A percentile compares a stretch with the other conserved stretches of the same genome.
Evolutionary conservation across 2,888 invertebrate genomes (phyloP).

Genomic region (Lasiommata megera): DNA sequence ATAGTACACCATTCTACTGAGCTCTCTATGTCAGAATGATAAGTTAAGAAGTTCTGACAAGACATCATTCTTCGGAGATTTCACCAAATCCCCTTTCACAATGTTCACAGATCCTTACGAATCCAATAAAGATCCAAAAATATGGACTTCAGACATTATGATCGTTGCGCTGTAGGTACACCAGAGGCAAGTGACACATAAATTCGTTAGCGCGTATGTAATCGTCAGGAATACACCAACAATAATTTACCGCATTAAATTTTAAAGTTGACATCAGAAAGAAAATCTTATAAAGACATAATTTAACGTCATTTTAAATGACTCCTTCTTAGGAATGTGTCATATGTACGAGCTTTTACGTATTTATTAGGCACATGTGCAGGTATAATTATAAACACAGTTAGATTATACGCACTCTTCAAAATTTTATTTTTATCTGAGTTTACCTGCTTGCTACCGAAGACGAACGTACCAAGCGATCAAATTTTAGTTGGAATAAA

Average conservation of each 20-base stretch:
- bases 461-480: not conserved
- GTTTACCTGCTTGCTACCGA: not conserved
- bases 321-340: slow-evolving; percentile 44
- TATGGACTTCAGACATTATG: slow-evolving; percentile 68
- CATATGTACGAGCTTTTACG: slow-evolving; percentile 25
- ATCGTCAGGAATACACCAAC: slow-evolving; percentile 71
- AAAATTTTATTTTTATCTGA: slow-evolving; percentile 10
- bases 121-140: slow-evolving; percentile 70
- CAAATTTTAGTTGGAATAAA: not conserved
- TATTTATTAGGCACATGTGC: slow-evolving; percentile 24
- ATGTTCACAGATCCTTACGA: slow-evolving; percentile 61
- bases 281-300: slow-evolving; percentile 74
- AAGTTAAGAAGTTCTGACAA: slow-evolving; percentile 11
- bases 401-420: not conserved
- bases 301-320: slow-evolving; percentile 64
- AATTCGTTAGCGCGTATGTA: slow-evolving; percentile 76
- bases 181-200: slow-evolving; percentile 67
- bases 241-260: slow-evolving; percentile 75
- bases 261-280: slow-evolving; percentile 80
- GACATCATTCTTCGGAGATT: slow-evolving; percentile 44
- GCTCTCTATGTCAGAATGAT: slow-evolving; percentile 6
- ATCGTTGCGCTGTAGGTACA: slow-evolving; percentile 60
- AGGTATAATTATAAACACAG: slow-evolving; percentile 10
- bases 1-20: slow-evolving; percentile 5
- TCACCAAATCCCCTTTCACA: slow-evolving; percentile 58